Evolutionary conservation across 2,888 invertebrate species (phyloP).

Genomic region (Netelia virgata): DNA sequence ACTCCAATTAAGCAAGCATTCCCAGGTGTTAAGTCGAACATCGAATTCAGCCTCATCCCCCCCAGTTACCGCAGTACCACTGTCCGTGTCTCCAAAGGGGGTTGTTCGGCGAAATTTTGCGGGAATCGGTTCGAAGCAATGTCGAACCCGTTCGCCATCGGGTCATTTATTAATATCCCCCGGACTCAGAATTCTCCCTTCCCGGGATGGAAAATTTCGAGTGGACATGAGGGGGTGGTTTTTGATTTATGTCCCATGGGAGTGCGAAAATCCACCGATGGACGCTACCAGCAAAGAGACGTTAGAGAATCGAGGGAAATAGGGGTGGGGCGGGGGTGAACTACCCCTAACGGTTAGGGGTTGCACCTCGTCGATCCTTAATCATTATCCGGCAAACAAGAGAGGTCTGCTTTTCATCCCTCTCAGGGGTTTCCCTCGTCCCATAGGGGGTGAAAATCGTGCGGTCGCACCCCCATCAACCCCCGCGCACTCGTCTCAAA

Average conservation of each 20-base stretch:
- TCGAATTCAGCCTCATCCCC: constrained; percentile 6
- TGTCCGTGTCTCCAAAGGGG: neutral
- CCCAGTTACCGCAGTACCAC: neutral
- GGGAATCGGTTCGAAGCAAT: neutral
- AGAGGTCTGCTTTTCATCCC: constrained; percentile 49
- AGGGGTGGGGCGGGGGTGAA: constrained; percentile 24
- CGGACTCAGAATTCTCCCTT: too few species aligned
- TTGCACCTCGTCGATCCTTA: constrained; percentile 71
- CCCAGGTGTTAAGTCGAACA: constrained; percentile 4
- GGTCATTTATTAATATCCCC: too few species aligned
- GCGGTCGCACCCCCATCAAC: constrained; percentile 44
- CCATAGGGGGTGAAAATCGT: constrained; percentile 24
- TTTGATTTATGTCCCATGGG: neutral
- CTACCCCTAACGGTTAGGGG: constrained; percentile 41
- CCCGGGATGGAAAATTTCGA: too few species aligned
- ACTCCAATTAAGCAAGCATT: constrained; percentile 34
- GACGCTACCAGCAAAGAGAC: neutral
- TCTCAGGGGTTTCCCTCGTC: constrained; percentile 32
- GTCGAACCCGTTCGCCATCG: neutral
- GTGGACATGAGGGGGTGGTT: neutral
- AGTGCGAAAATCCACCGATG: neutral
- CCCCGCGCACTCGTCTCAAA: constrained; percentile 43
- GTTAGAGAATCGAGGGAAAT: neutral
- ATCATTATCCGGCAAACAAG: constrained; percentile 75
- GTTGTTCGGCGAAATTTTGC: neutral